Conservation (phyloP, 2,888 invertebrate genomes). For the Pilophorus perplexus region DNA sequence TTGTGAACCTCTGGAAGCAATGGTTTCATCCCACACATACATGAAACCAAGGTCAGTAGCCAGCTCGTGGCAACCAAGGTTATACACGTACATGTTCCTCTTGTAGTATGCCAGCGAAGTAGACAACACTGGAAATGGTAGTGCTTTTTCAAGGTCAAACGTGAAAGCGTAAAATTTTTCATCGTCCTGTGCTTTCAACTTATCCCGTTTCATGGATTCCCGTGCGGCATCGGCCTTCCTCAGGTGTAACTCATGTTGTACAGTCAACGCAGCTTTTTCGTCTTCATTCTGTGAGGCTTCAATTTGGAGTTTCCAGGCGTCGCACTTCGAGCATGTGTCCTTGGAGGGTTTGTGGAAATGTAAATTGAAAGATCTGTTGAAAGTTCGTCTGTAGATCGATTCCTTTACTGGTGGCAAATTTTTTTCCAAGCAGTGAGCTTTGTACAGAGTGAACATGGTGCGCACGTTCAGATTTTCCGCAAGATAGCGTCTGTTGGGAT, state of each 20-base stretch:
- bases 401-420: conserved; percentile 35
- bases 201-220: background rate
- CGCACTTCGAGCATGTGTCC: conserved; percentile 44
- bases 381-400: conserved; percentile 46
- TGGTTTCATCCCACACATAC: too few species aligned
- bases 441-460: conserved; percentile 42
- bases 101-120: conserved; percentile 50
- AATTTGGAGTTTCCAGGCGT: conserved; percentile 42
- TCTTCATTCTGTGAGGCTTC: background rate
- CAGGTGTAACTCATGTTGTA: conserved; percentile 9
- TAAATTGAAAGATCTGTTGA: conserved; percentile 45
- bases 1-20: too few species aligned
- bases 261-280: background rate
- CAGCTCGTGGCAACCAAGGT: too few species aligned
- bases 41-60: too few species aligned
- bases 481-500: conserved; percentile 42
- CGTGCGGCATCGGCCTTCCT: background rate
- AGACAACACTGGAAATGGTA: conserved; percentile 48
- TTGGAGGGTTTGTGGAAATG: conserved; percentile 45
- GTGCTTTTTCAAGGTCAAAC: conserved; percentile 47
- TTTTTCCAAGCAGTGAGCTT: conserved; percentile 31
- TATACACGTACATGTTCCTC: conserved; percentile 49
- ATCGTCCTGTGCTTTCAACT: background rate
- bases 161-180: background rate
- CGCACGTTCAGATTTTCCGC: conserved; percentile 37